Percentiles rank a stretch among this genome's conserved stretches.
These are phyloP conservation scores for Coreoperca whiteheadi DNA, from an alignment of 2,113 vertebrate species.

Conservation along the genomic window DNA sequence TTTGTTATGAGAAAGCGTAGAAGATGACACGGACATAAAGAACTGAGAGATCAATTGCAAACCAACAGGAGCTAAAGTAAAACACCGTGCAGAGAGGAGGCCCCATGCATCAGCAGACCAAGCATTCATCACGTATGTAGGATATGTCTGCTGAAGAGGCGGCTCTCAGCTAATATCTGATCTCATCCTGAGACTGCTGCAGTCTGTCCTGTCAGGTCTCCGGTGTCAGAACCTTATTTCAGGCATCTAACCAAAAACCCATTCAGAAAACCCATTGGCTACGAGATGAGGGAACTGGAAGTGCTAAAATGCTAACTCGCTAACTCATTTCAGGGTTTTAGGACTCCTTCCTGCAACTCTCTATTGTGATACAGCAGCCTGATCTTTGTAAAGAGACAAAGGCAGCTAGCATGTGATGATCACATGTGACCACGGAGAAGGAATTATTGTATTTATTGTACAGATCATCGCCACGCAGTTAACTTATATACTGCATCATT, in stretches of 20 bases:
- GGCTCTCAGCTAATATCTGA: background rate
- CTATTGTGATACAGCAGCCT: slow-evolving; percentile 30
- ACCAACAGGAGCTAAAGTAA: background rate
- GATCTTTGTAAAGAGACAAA: background rate
- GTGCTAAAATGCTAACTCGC: no score
- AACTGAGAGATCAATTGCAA: background rate
- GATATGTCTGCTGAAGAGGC: background rate
- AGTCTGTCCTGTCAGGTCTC: slow-evolving; percentile 3
- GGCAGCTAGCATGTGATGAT: background rate
- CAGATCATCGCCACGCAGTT: background rate
- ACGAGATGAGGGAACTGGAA: no score
- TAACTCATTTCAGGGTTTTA: no score
- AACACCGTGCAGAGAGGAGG: background rate
- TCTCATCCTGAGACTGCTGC: background rate
- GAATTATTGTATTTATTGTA: background rate
- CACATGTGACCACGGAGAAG: background rate
- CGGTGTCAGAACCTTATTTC: slow-evolving; percentile 23
- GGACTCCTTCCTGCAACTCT: no score
- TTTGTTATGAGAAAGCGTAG: background rate
- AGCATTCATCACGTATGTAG: background rate
- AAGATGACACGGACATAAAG: background rate
- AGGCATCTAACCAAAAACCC: no score
- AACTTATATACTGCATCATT: background rate
- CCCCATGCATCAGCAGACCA: background rate
- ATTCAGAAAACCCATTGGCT: no score